Conservation (phyloP, 2,888 invertebrate genomes). For the Dynastes maya region DNA sequence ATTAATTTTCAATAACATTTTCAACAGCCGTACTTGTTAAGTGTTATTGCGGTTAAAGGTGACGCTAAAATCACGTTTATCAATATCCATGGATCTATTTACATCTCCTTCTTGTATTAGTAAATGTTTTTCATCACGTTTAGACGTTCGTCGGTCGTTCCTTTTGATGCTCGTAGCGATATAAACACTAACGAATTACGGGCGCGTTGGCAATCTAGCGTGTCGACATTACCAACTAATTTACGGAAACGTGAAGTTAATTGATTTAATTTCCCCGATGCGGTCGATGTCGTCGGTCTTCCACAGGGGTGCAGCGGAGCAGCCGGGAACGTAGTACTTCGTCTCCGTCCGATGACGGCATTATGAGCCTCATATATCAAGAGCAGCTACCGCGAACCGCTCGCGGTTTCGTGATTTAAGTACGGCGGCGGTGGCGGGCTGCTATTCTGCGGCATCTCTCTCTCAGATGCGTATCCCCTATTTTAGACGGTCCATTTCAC, state of each 20-base stretch:
- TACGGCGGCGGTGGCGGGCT: conserved; percentile 55
- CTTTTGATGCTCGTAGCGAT: conserved; percentile 6
- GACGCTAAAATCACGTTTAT: too few species aligned
- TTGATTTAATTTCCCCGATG: conserved; percentile 56
- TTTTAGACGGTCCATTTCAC: conserved; percentile 65
- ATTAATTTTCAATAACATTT: too few species aligned
- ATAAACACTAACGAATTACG: conserved; percentile 14
- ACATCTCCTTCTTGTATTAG: neutral
- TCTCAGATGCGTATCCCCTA: conserved; percentile 58
- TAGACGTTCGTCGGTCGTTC: neutral
- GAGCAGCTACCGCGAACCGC: conserved; percentile 30
- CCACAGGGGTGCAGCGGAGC: conserved; percentile 15
- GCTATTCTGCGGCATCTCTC: conserved; percentile 56
- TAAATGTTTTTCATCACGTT: too few species aligned
- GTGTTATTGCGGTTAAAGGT: too few species aligned
- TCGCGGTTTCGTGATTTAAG: conserved; percentile 53
- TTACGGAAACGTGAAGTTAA: conserved; percentile 52
- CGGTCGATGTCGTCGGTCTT: conserved; percentile 34
- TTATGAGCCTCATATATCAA: conserved; percentile 56
- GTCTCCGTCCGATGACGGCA: conserved; percentile 54
- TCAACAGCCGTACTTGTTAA: too few species aligned
- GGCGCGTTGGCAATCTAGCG: conserved; percentile 23
- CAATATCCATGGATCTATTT: neutral
- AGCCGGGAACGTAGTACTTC: neutral
- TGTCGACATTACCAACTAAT: conserved; percentile 45